phyloP scores from a whole-genome alignment of 2,888 invertebrate genomes.

The Arge pagana region DNA sequence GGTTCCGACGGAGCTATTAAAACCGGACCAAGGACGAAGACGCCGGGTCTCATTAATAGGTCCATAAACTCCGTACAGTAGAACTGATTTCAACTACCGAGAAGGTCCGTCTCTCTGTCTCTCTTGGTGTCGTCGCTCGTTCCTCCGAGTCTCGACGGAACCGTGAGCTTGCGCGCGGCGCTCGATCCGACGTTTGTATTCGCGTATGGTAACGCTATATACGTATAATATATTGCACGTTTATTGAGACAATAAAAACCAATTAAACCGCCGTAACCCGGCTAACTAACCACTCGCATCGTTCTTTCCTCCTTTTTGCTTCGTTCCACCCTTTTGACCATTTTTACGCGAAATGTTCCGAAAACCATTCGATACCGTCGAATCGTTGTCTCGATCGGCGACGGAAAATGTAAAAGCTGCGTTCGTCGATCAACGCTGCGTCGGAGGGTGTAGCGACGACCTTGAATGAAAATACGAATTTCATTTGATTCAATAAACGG shows the following conservation, averaged over 20 bases:
- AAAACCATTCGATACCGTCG: too few species aligned
- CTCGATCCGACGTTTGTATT: not conserved
- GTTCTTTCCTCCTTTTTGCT: not conserved
- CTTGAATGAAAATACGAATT: too few species aligned
- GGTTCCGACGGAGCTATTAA: slow-evolving; percentile 20
- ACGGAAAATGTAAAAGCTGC: too few species aligned
- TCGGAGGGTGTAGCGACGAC: too few species aligned
- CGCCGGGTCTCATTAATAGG: slow-evolving; percentile 16
- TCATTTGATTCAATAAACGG: too few species aligned
- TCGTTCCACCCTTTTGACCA: not conserved
- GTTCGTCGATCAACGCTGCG: too few species aligned
- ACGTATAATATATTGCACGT: slow-evolving; percentile 47
- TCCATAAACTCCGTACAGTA: slow-evolving; percentile 15
- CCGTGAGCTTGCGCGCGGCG: too few species aligned
- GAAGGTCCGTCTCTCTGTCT: slow-evolving; percentile 32
- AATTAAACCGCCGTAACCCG: slow-evolving; percentile 48
- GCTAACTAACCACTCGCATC: slow-evolving; percentile 47
- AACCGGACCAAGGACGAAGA: not conserved
- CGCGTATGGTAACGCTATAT: not conserved
- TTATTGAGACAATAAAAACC: slow-evolving; percentile 56
- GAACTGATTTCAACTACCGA: slow-evolving; percentile 51
- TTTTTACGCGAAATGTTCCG: slow-evolving; percentile 18
- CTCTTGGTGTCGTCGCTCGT: too few species aligned
- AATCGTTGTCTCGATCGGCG: too few species aligned
- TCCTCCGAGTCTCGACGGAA: too few species aligned